These are phyloP conservation scores for Psephotus haematonotus DNA, from an alignment of 2,113 vertebrate species.

Conservation along the genomic window DNA sequence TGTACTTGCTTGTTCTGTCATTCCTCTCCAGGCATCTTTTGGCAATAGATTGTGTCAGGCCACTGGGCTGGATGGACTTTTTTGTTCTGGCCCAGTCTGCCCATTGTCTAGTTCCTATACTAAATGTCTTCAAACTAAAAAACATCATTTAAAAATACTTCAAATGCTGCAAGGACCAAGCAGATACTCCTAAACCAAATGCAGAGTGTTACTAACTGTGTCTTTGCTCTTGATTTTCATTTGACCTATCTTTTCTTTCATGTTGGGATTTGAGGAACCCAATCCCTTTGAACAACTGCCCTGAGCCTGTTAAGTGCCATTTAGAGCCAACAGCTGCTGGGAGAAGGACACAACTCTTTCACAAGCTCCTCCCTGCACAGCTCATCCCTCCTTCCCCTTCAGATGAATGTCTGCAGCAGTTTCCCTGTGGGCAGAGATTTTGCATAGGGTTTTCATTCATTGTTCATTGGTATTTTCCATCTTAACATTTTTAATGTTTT, in stretches of 20 bases:
- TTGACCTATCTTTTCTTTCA: not conserved
- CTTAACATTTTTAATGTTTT: slow-evolving; percentile 1
- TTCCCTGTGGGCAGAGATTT: not conserved
- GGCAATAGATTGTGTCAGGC: not conserved
- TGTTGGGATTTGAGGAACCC: not conserved
- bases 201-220: accelerated
- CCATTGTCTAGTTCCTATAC: not conserved
- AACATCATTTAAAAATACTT: not conserved
- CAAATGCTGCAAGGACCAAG: not conserved
- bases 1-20: not conserved
- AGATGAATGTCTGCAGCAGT: not conserved
- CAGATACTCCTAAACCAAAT: not conserved
- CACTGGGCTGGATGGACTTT: accelerated
- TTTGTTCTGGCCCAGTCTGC: not conserved
- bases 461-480: not conserved
- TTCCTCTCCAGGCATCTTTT: not conserved
- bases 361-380: not conserved
- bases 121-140: not conserved
- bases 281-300: slow-evolving; percentile 19
- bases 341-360: not conserved
- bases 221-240: not conserved
- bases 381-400: not conserved
- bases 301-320: not conserved
- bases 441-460: not conserved
- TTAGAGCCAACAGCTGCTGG: slow-evolving; percentile 20